Percentiles rank a stretch among this genome's conserved stretches.
These are phyloP conservation scores for Platycnemis pennipes DNA, from an alignment of 2,888 invertebrate genomes.

Conservation along the genomic window DNA sequence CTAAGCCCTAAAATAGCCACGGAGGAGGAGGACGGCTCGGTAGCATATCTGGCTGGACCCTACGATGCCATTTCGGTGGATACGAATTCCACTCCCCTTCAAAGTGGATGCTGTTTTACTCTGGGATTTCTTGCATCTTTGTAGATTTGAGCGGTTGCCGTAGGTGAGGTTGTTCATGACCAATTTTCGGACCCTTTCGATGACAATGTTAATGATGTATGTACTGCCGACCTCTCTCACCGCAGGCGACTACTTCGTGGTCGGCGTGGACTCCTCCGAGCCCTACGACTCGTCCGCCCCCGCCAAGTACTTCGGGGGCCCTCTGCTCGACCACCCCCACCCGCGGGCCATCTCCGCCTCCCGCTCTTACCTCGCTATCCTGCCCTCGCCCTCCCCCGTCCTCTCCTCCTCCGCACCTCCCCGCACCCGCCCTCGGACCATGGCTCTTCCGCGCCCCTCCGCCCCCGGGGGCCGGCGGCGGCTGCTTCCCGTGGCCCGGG, in stretches of 20 bases:
- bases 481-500: neutral
- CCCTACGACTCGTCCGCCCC: slow-evolving; percentile 91
- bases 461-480: slow-evolving; percentile 73
- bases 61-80: too few species aligned
- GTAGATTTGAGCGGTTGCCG: too few species aligned
- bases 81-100: too few species aligned
- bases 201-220: neutral
- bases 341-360: slow-evolving; percentile 86
- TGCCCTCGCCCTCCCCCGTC: slow-evolving; percentile 83
- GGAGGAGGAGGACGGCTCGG: too few species aligned
- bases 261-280: slow-evolving; percentile 95
- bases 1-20: too few species aligned
- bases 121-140: too few species aligned
- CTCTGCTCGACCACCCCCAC: slow-evolving; percentile 84
- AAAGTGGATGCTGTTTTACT: too few species aligned
- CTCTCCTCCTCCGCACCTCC: slow-evolving; percentile 81
- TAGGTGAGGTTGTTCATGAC: too few species aligned
- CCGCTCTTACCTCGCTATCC: slow-evolving; percentile 89
- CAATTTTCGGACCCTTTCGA: neutral
- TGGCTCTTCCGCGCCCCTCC: neutral
- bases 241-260: slow-evolving; percentile 95
- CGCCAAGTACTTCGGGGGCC: slow-evolving; percentile 89
- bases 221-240: slow-evolving; percentile 69
- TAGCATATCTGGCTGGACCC: too few species aligned
- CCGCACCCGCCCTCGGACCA: slow-evolving; percentile 76